phyloP scores from a whole-genome alignment of 2,888 invertebrate genomes.

The Lepidonotus clava region DNA sequence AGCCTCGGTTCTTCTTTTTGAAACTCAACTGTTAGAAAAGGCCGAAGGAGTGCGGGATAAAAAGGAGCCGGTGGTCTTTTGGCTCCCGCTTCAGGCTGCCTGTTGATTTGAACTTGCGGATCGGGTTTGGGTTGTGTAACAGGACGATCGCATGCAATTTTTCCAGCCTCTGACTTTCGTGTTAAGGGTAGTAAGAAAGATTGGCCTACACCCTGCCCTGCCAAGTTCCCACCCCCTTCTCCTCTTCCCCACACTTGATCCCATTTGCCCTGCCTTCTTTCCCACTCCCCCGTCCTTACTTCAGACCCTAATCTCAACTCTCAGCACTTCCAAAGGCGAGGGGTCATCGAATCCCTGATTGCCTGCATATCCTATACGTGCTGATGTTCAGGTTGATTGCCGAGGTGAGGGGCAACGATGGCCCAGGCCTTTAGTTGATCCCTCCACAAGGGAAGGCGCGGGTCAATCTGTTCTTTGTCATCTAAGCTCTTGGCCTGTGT shows the following conservation, averaged over 20 bases:
- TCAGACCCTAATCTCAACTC: not conserved
- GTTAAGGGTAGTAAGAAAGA: not conserved
- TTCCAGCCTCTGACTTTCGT: not conserved
- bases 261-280: not conserved
- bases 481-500: not conserved
- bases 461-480: slow-evolving; percentile 44
- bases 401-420: not conserved
- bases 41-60: not conserved
- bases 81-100: not conserved
- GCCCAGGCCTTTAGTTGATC: not conserved
- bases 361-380: slow-evolving; percentile 17
- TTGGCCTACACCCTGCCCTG: not conserved
- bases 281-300: not conserved
- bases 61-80: slow-evolving; percentile 16
- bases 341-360: slow-evolving; percentile 7
- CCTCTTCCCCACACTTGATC: not conserved
- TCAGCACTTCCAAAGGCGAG: not conserved
- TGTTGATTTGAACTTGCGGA: slow-evolving; percentile 32
- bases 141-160: slow-evolving; percentile 31
- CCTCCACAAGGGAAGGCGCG: not conserved
- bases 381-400: not conserved
- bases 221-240: not conserved
- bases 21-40: slow-evolving; percentile 33
- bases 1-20: not conserved
- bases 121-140: slow-evolving; percentile 21